Conservation (phyloP, 2,113 vertebrate genomes). For the Ciconia boyciana region DNA sequence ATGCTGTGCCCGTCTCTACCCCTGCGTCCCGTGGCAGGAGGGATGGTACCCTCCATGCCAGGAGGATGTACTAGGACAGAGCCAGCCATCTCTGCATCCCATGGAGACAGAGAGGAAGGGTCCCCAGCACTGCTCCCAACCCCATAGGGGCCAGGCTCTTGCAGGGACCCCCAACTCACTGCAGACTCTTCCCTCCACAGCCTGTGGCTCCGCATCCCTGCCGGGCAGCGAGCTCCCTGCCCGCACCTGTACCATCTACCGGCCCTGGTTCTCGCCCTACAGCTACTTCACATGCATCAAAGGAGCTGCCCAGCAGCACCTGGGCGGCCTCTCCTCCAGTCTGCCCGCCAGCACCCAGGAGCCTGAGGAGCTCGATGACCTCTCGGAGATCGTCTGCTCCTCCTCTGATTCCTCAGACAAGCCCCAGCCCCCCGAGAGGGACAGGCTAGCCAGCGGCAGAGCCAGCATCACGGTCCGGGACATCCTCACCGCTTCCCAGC, state of each 20-base stretch:
- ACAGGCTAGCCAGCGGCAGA: not conserved
- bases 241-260: conserved; percentile 23
- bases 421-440: not conserved
- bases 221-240: not conserved
- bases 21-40: rapidly evolving
- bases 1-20: not conserved
- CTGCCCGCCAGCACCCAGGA: not conserved
- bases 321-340: not conserved
- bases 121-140: not conserved
- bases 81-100: not conserved
- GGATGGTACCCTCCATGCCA: not conserved
- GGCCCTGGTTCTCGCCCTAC: conserved; percentile 66
- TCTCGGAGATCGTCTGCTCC: not conserved
- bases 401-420: conserved; percentile 41
- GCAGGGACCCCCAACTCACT: not conserved
- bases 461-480: conserved; percentile 11
- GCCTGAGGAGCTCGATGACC: not conserved
- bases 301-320: not conserved
- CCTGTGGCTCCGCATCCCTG: not conserved
- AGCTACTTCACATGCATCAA: conserved; percentile 44
- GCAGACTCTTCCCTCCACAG: not conserved
- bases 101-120: not conserved
- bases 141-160: rapidly evolving
- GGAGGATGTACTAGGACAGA: not conserved
- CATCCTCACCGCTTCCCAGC: not conserved